Conservation (phyloP, 2,113 vertebrate species). For the Microtus montanus region DNA sequence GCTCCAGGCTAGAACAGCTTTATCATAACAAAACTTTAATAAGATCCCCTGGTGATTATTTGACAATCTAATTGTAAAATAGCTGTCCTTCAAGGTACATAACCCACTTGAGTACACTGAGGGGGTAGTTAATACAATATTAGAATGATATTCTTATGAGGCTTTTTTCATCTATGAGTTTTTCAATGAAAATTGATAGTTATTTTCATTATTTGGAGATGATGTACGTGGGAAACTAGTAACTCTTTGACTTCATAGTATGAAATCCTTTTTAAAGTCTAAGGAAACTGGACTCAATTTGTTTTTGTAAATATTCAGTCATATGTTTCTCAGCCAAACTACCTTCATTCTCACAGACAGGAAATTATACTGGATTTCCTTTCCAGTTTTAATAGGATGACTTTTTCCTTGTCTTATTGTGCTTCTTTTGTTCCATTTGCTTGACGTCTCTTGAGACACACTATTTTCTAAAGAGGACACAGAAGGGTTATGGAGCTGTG, state of each 20-base stretch:
- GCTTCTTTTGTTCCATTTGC: background rate
- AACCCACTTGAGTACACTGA: background rate
- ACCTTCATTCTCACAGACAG: background rate
- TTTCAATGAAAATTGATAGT: conserved; percentile 17
- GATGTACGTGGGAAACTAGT: background rate
- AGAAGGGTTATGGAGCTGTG: background rate
- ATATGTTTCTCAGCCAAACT: background rate
- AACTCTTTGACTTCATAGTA: background rate
- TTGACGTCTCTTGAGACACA: background rate
- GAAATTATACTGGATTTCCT: background rate
- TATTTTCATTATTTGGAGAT: conserved; percentile 13
- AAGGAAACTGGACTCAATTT: background rate
- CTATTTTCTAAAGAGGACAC: background rate
- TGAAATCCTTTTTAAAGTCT: background rate
- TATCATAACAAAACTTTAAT: background rate
- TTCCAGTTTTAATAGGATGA: background rate
- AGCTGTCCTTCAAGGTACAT: background rate
- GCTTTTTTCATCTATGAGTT: background rate
- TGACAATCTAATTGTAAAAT: background rate
- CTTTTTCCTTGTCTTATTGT: background rate
- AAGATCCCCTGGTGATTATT: background rate
- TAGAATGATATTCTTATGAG: conserved; percentile 2
- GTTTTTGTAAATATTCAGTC: background rate
- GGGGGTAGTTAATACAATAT: background rate
- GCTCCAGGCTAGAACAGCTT: background rate